Evolutionary conservation across 2,888 invertebrate genomes (phyloP).

Genomic region (Nemotelus nigrinus): DNA sequence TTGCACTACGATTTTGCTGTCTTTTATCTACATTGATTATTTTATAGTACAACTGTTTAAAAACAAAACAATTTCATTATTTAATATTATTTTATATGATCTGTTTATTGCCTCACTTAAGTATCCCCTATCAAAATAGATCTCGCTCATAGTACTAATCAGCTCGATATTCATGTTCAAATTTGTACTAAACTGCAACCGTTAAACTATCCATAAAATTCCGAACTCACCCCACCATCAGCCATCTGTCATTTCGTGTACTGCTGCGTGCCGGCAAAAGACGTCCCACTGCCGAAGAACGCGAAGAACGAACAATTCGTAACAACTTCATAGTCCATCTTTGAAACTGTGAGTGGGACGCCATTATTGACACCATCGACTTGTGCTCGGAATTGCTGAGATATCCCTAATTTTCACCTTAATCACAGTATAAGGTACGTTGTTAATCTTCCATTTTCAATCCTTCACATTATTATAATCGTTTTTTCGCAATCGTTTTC

Average conservation of each 20-base stretch:
- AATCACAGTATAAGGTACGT: conserved; percentile 47
- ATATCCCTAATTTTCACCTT: conserved; percentile 50
- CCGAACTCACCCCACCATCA: background rate
- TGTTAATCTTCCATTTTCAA: conserved; percentile 14
- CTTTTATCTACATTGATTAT: too few species aligned
- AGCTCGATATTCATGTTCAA: too few species aligned
- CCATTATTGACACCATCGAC: conserved; percentile 53
- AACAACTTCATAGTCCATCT: conserved; percentile 37
- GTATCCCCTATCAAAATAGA: too few species aligned
- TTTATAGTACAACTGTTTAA: too few species aligned
- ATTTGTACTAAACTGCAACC: conserved; percentile 1
- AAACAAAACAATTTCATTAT: too few species aligned
- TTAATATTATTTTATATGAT: too few species aligned
- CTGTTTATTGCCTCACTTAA: too few species aligned
- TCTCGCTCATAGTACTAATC: too few species aligned
- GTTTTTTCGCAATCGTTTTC: conserved; percentile 14
- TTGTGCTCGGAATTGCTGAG: conserved; percentile 28
- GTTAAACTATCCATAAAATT: background rate
- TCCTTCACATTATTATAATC: background rate
- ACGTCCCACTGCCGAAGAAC: background rate
- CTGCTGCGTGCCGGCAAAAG: conserved; percentile 22
- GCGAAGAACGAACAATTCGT: background rate
- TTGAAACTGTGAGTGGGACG: conserved; percentile 47
- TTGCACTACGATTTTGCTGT: too few species aligned
- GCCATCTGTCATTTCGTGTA: background rate